Percentiles rank a stretch among this genome's conserved stretches.
phyloP scores from a whole-genome alignment of 2,888 invertebrate genomes.

The Rambutsinella grinnellia region DNA sequence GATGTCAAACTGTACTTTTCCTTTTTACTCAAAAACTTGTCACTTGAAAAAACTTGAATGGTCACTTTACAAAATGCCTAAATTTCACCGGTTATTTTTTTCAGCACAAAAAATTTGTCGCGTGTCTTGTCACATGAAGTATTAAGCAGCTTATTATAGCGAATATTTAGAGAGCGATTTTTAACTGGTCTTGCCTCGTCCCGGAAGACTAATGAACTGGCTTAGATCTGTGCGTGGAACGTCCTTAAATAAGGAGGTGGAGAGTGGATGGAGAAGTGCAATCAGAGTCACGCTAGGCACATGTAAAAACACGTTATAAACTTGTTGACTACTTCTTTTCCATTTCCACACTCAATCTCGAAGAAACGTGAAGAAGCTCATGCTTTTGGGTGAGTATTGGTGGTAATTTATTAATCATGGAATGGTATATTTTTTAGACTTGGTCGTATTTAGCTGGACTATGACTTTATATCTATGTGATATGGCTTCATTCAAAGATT shows the following conservation, averaged over 20 bases:
- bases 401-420: no score
- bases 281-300: background rate
- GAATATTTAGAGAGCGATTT: no score
- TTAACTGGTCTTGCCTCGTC: constrained; percentile 48
- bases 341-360: no score
- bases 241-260: constrained; percentile 41
- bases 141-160: background rate
- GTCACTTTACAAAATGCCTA: background rate
- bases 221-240: constrained; percentile 23
- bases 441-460: no score
- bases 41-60: background rate
- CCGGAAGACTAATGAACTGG: constrained; percentile 53
- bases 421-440: no score
- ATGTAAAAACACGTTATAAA: background rate
- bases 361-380: no score
- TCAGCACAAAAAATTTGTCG: background rate
- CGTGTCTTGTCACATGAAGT: no score
- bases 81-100: background rate
- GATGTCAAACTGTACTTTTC: background rate
- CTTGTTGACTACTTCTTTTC: background rate
- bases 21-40: background rate
- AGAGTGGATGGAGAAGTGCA: background rate
- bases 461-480: no score
- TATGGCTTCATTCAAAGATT: no score
- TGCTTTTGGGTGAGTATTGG: no score